Conservation (phyloP, 2,797 vertebrate species). For the Apogon hyalosoma region DNA sequence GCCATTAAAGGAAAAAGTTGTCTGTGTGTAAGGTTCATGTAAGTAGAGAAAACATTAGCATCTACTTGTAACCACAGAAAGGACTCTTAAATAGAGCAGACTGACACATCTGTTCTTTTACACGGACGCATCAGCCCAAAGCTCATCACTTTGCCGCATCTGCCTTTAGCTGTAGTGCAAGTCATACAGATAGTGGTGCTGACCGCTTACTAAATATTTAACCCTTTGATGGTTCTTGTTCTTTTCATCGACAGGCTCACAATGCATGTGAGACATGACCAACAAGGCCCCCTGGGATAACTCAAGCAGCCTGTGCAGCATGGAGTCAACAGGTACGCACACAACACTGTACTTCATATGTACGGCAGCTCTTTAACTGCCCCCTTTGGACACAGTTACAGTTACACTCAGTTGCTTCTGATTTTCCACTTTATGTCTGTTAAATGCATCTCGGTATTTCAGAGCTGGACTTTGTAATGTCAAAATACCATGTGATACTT, state of each 20-base stretch:
- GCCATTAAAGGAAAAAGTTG: background rate
- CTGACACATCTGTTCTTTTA: background rate
- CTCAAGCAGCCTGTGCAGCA: slow-evolving; percentile 43
- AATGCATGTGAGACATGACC: slow-evolving; percentile 65
- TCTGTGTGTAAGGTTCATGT: background rate
- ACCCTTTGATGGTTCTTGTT: background rate
- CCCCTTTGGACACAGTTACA: background rate
- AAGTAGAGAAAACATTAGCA: background rate
- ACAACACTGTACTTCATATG: background rate
- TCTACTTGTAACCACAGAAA: background rate
- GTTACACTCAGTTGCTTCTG: background rate
- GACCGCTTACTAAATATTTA: background rate
- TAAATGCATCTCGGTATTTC: background rate
- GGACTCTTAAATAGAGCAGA: slow-evolving; percentile 4
- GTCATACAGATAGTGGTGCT: background rate
- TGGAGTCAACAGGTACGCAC: slow-evolving; percentile 73
- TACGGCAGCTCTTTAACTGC: background rate
- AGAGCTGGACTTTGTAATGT: background rate
- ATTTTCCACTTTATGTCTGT: background rate
- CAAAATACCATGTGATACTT: background rate
- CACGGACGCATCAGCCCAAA: background rate
- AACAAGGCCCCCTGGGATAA: slow-evolving; percentile 62
- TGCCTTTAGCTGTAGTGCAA: background rate
- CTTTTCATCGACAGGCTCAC: slow-evolving; percentile 28
- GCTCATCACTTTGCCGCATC: background rate